A percentile compares a stretch with the other conserved stretches of the same genome.
Evolutionary conservation across 2,797 vertebrate genomes (phyloP).

Genomic region (Orientallactaga sibirica): DNA sequence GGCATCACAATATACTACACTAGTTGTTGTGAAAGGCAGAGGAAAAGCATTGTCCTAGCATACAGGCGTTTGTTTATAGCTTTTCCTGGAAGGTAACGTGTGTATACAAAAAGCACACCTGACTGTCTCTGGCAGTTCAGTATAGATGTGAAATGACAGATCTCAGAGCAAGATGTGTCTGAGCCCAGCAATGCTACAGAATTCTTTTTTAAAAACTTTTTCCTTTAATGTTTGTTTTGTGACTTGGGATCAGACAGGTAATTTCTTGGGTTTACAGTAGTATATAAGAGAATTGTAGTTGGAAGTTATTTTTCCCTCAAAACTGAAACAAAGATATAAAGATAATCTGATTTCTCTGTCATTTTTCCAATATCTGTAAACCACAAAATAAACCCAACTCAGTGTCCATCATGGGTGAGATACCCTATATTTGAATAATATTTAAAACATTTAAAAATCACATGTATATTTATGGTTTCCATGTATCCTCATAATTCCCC

Average conservation of each 20-base stretch:
- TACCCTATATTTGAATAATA: neutral
- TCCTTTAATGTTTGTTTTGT: constrained; percentile 26
- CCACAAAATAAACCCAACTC: neutral
- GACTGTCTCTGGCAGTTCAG: neutral
- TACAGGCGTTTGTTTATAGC: constrained; percentile 1
- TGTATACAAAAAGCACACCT: neutral
- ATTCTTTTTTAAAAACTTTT: neutral
- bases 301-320: constrained; percentile 36
- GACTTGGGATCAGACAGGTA: neutral
- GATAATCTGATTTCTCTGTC: neutral
- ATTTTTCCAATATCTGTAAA: constrained; percentile 19
- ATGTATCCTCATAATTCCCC: constrained; percentile 24
- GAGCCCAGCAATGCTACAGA: neutral
- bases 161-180: neutral
- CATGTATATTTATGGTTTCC: constrained; percentile 22
- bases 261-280: constrained; percentile 28
- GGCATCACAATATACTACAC: neutral
- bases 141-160: neutral
- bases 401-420: neutral
- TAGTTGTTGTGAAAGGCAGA: neutral
- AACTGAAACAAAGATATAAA: constrained; percentile 45
- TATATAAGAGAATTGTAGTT: constrained; percentile 19
- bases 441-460: constrained; percentile 38
- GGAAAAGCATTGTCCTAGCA: neutral
- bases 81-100: neutral